These are phyloP conservation scores for Enteromius mattozi DNA, from an alignment of 2,797 vertebrate genomes.

Conservation along the genomic window DNA sequence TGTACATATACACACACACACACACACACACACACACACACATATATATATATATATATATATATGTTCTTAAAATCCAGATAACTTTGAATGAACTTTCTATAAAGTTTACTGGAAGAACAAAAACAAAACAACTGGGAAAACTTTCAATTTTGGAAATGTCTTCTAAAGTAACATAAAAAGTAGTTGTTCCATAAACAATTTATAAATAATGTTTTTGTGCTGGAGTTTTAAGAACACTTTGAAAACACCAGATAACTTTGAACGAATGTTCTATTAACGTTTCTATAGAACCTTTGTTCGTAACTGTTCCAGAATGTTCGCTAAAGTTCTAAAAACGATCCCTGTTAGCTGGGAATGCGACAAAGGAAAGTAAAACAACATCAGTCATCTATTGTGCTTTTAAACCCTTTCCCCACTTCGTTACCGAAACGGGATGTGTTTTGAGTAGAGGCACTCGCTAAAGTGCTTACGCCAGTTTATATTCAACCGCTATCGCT, in stretches of 20 bases:
- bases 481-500: constrained; percentile 75
- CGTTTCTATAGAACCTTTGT: neutral
- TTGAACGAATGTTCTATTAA: neutral
- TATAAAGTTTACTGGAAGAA: neutral
- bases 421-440: constrained; percentile 73
- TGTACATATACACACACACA: no score
- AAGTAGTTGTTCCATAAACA: neutral
- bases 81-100: neutral
- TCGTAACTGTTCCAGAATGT: neutral
- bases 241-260: neutral
- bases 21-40: no score
- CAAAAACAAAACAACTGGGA: neutral
- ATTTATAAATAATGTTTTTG: neutral
- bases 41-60: no score
- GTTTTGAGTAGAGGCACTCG: constrained; percentile 70
- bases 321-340: neutral
- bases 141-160: neutral
- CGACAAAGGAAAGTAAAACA: constrained; percentile 58
- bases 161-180: neutral
- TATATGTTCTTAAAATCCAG: neutral
- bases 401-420: constrained; percentile 81
- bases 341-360: constrained; percentile 5
- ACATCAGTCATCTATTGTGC: constrained; percentile 74
- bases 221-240: neutral
- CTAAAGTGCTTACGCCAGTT: constrained; percentile 71